Evolutionary conservation across 2,797 vertebrate species (phyloP).

Genomic region (Sebastes nivosus): DNA sequence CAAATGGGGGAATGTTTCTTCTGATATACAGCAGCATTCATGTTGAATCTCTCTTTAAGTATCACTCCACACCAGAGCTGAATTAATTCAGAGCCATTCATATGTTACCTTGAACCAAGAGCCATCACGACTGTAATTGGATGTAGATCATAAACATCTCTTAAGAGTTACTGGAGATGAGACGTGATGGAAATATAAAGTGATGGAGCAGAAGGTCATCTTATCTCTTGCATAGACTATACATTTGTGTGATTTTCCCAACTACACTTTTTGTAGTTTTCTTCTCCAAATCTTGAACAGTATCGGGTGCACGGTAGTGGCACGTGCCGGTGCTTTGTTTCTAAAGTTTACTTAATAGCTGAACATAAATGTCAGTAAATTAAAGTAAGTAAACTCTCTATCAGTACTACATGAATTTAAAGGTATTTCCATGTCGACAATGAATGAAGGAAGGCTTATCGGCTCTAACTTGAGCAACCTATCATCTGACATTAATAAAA

Average conservation of each 20-base stretch:
- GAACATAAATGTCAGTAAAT: neutral
- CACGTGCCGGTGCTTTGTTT: too few relatives aligned
- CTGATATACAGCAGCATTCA: neutral
- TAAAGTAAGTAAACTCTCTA: neutral
- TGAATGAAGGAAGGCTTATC: neutral
- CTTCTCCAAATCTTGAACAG: too few relatives aligned
- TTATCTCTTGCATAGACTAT: neutral
- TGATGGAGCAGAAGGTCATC: neutral
- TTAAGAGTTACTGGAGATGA: neutral
- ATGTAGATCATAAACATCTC: neutral
- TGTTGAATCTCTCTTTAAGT: neutral
- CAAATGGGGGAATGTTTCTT: neutral
- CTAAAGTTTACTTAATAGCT: neutral
- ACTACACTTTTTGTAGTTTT: neutral
- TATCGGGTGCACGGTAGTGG: too few relatives aligned
- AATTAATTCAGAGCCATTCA: neutral
- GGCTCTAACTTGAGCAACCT: neutral
- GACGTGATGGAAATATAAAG: conserved; percentile 1
- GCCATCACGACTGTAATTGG: neutral
- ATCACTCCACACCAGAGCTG: neutral
- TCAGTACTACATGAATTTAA: neutral
- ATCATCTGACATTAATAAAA: neutral
- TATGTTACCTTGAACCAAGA: neutral
- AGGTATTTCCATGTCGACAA: neutral
- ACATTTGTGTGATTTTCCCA: neutral